A percentile compares a stretch with the other conserved stretches of the same genome.
phyloP scores from a whole-genome alignment of 2,113 vertebrate genomes.

The Perognathus longimembris region DNA sequence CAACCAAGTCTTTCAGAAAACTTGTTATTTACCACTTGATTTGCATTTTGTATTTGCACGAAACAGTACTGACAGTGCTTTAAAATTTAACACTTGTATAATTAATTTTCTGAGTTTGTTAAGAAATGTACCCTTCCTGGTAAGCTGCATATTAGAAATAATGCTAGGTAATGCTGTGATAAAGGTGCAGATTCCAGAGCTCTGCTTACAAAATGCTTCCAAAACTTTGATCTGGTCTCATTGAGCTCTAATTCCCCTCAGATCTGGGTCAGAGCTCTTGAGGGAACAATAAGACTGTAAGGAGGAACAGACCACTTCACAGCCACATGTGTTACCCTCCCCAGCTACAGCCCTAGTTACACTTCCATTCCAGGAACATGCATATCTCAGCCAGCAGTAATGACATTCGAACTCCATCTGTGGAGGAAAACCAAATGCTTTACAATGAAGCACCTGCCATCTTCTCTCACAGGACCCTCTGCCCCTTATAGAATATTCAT shows the following conservation, averaged over 20 bases:
- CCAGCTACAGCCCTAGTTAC: neutral
- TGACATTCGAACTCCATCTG: conserved; percentile 37
- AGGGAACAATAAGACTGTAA: conserved; percentile 30
- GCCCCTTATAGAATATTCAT: conserved; percentile 60
- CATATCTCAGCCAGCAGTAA: conserved; percentile 56
- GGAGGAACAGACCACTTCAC: conserved; percentile 37
- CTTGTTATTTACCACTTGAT: neutral
- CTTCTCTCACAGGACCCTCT: neutral
- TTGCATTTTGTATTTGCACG: neutral
- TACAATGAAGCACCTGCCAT: conserved; percentile 42
- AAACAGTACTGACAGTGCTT: neutral
- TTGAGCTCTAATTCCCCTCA: neutral
- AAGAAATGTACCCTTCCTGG: neutral
- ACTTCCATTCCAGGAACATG: conserved; percentile 36
- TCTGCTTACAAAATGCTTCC: neutral
- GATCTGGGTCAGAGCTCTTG: neutral
- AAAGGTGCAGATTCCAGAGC: neutral
- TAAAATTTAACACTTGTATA: neutral
- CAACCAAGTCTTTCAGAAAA: neutral
- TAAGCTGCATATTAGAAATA: neutral
- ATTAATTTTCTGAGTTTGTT: conserved; percentile 28
- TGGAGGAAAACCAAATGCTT: conserved; percentile 75
- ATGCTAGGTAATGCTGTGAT: neutral
- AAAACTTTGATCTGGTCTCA: neutral
- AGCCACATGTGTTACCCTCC: neutral